Base-by-base conservation (phyloP, 2,113 vertebrate genomes). In the Morphnarchus princeps region DNA sequence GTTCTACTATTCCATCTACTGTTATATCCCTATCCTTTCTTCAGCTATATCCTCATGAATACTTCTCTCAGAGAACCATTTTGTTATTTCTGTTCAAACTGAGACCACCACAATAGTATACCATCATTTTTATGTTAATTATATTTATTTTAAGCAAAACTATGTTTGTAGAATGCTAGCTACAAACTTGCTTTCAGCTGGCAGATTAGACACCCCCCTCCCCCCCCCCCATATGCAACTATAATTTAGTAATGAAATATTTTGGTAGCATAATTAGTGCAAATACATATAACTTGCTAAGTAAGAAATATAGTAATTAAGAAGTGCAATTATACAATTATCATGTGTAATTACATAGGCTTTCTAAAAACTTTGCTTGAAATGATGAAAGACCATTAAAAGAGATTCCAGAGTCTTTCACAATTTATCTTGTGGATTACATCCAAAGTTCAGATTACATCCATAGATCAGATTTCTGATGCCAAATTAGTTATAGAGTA, bases 261-360 rank as follows among this genome's bases (percentile, higher is more conserved):
- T 96, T 93, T 89, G 59, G n/a, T 90, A 86, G 57, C 29, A 88
- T 83, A 93, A 94, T 93, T 88, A 94, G 50, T 87, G 32, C 40
- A 96, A 95, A 96, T 85, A 80, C 36, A 82, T 83, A n/a, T 61
- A 90, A 93, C 87, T 86, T 91, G 32, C 49, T 93, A 78, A 85
- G 66, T 65, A 92, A 95, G 50, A 93, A 78, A 93, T 84, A 52
- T 5, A 80, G 95, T 96, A 92, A 97, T 96, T 97, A 93, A 95
- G 80, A 95, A 55, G 54, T 34, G 59, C 82, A 95, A 96, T 96
- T 95, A 95, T 38, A 84, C 82, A 96, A 97, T 96, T 97, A 98
- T 59, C 47, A 62, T 86, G 69, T 81, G 21, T 85, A 97, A 97
- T 95, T 96, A 94, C 7, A 95, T 1, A 94, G 52, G 63, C 34